phyloP scores from a whole-genome alignment of 2,797 vertebrate species.

The Enteromius mattozi region DNA sequence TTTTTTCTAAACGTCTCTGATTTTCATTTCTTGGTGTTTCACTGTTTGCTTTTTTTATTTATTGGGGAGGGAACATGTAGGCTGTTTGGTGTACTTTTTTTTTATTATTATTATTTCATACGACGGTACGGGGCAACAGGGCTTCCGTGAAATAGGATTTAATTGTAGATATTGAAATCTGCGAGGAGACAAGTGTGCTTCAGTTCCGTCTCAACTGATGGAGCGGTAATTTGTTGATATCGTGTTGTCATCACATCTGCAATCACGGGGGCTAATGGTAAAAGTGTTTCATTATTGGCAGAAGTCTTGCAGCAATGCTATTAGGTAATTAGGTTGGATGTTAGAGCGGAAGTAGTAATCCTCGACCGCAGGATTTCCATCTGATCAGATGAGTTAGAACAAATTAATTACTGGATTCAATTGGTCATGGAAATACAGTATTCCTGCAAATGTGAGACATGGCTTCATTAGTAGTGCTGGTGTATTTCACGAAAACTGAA shows the following conservation, averaged over 20 bases:
- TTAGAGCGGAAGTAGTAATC: constrained; percentile 94
- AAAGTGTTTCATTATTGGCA: constrained; percentile 95
- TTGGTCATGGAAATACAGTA: constrained; percentile 82
- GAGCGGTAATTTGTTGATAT: constrained; percentile 97
- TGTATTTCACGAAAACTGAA: constrained; percentile 74
- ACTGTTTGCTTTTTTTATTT: background rate
- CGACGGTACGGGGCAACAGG: constrained; percentile 81
- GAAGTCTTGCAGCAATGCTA: constrained; percentile 96
- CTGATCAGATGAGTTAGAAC: constrained; percentile 88
- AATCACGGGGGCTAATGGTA: constrained; percentile 93
- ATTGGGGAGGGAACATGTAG: background rate
- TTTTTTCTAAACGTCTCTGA: background rate
- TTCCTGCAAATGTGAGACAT: constrained; percentile 72
- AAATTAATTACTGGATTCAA: constrained; percentile 91
- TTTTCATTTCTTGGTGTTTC: background rate
- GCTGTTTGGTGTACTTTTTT: background rate
- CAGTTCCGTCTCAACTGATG: constrained; percentile 89
- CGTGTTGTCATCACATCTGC: constrained; percentile 98
- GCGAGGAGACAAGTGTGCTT: constrained; percentile 92
- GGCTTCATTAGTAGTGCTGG: constrained; percentile 79
- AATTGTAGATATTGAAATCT: constrained; percentile 98
- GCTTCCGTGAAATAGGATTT: constrained; percentile 90
- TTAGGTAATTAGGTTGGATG: constrained; percentile 97
- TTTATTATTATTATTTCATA: constrained; percentile 39
- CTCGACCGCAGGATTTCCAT: constrained; percentile 86